A percentile compares a stretch with the other conserved stretches of the same genome.
phyloP scores from a whole-genome alignment of 2,113 vertebrate species.

The Oenanthe melanoleuca region DNA sequence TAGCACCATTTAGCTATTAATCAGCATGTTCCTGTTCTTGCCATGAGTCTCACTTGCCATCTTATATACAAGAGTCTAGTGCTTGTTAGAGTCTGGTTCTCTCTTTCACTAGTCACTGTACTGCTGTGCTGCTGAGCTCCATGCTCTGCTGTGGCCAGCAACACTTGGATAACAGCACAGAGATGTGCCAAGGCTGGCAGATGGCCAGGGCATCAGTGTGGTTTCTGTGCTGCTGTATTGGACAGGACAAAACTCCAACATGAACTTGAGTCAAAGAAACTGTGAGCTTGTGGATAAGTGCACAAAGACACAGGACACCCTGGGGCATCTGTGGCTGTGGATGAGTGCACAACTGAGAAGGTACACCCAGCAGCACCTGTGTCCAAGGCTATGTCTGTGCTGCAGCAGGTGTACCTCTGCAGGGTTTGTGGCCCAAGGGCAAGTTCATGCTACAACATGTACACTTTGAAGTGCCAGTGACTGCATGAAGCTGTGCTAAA shows the following conservation, averaged over 20 bases:
- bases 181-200: not conserved
- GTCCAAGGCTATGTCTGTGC: not conserved
- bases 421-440: not conserved
- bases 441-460: not conserved
- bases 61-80: not conserved
- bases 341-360: not conserved
- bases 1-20: no score
- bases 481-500: not conserved
- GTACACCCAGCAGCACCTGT: no score
- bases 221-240: not conserved
- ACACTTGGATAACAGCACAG: not conserved
- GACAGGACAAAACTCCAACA: not conserved
- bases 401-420: not conserved
- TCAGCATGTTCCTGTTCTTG: not conserved
- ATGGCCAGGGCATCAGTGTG: no score
- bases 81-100: not conserved
- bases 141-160: not conserved
- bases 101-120: accelerated
- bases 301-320: not conserved
- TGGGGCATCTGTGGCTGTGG: not conserved
- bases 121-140: not conserved
- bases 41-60: not conserved
- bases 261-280: not conserved
- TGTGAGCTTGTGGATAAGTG: not conserved
- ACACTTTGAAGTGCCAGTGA: not conserved